Percentiles rank a stretch among this genome's conserved stretches.
These are phyloP conservation scores for Sphaerodactylus townsendi DNA, from an alignment of 2,113 vertebrate genomes.

Conservation along the genomic window DNA sequence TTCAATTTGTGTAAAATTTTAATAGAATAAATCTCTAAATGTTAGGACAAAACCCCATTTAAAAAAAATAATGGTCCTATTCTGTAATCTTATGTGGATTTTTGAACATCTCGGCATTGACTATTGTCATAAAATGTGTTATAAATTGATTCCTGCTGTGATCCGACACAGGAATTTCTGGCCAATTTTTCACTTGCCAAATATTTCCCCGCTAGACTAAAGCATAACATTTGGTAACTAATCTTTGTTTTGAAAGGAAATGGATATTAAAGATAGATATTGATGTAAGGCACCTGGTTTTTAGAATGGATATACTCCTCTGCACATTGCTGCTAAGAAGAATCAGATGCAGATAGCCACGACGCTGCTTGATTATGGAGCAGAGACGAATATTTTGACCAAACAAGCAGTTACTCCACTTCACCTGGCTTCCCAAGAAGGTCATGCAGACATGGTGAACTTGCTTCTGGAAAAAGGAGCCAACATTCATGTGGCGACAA, in stretches of 20 bases:
- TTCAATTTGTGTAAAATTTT: not conserved
- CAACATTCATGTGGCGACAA: slow-evolving; percentile 85
- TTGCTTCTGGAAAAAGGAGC: slow-evolving; percentile 89
- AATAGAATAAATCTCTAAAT: not conserved
- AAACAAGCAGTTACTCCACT: slow-evolving; percentile 94
- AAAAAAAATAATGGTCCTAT: not conserved
- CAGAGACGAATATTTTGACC: slow-evolving; percentile 90
- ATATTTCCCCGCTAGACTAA: not conserved
- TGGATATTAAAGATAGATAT: not conserved
- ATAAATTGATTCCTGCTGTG: not conserved
- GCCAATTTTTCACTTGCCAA: not conserved
- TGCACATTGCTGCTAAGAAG: slow-evolving; percentile 95
- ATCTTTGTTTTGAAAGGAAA: not conserved
- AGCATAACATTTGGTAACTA: not conserved
- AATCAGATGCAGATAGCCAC: slow-evolving; percentile 96
- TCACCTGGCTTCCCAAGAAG: slow-evolving; percentile 94
- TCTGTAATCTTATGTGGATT: not conserved
- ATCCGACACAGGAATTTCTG: not conserved
- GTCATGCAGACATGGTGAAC: slow-evolving; percentile 88
- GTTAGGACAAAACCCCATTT: not conserved
- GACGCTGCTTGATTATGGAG: slow-evolving; percentile 87
- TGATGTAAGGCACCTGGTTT: slow-evolving; percentile 15
- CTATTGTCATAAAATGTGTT: not conserved
- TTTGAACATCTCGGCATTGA: not conserved
- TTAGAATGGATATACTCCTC: slow-evolving; percentile 95